Conservation (phyloP, 2,113 vertebrate genomes). For the Junco hyemalis region DNA sequence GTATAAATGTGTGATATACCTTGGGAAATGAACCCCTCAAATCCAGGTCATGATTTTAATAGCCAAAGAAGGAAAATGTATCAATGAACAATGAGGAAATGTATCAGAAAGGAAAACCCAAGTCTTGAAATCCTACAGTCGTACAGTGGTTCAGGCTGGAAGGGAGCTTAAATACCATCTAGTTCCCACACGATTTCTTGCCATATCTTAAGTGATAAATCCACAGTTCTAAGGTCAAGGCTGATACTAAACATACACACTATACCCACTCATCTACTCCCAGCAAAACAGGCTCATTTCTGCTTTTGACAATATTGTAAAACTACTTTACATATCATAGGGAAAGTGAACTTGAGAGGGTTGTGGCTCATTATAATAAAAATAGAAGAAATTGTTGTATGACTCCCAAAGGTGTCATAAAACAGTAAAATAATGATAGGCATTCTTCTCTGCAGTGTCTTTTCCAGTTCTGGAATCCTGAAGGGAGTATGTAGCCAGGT, state of each 20-base stretch:
- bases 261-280: not conserved
- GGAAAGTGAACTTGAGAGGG: not conserved
- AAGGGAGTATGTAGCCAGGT: not conserved
- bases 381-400: not conserved
- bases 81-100: not conserved
- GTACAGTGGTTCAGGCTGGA: not conserved
- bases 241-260: not conserved
- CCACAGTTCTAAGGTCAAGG: not conserved
- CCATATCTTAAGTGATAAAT: not conserved
- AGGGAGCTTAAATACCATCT: not conserved
- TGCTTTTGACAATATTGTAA: not conserved
- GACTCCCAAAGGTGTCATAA: not conserved
- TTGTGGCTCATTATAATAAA: not conserved
- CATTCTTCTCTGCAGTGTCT: not conserved
- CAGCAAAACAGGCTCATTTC: not conserved
- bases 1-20: not conserved
- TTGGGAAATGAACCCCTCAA: not conserved
- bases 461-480: conserved; percentile 1
- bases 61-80: not conserved
- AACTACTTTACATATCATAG: not conserved
- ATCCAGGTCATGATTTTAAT: not conserved
- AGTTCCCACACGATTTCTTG: not conserved
- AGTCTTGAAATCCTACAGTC: not conserved
- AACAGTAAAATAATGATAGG: not conserved
- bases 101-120: not conserved